Evolutionary conservation across 2,888 invertebrate genomes (phyloP).

Genomic region (Lycia hirtaria): DNA sequence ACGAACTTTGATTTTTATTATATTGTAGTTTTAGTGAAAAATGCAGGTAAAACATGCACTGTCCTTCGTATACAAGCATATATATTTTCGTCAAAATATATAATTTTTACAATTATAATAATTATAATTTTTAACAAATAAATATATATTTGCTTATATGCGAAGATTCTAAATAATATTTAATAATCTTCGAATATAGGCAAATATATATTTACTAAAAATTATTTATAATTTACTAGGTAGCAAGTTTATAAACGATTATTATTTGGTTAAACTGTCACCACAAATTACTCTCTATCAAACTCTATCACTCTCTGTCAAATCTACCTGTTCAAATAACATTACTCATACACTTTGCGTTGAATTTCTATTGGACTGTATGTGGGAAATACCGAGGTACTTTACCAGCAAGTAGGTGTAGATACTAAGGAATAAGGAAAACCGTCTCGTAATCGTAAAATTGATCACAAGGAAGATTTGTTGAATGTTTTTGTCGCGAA

Average conservation of each 20-base stretch:
- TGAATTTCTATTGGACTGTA: background rate
- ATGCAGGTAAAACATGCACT: no score
- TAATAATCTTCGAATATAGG: no score
- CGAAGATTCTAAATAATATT: no score
- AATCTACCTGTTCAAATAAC: background rate
- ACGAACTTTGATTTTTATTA: no score
- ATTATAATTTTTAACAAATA: no score
- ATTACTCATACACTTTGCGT: background rate
- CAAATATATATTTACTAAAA: no score
- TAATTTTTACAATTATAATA: no score
- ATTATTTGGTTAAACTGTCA: background rate
- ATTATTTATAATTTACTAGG: no score
- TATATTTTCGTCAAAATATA: no score
- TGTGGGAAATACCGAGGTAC: background rate
- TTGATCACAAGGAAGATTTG: background rate
- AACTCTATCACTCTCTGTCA: background rate
- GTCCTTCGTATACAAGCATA: no score
- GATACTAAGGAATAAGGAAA: background rate
- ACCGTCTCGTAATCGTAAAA: background rate
- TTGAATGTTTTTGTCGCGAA: background rate
- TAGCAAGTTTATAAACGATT: background rate
- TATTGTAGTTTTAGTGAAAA: no score
- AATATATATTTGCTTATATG: no score
- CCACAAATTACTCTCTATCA: background rate
- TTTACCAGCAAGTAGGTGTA: background rate